Percentiles rank a stretch among this genome's conserved stretches.
Evolutionary conservation across 1,140 invertebrate species (phyloP).

Genomic region (Thaumetopoea pityocampa): DNA sequence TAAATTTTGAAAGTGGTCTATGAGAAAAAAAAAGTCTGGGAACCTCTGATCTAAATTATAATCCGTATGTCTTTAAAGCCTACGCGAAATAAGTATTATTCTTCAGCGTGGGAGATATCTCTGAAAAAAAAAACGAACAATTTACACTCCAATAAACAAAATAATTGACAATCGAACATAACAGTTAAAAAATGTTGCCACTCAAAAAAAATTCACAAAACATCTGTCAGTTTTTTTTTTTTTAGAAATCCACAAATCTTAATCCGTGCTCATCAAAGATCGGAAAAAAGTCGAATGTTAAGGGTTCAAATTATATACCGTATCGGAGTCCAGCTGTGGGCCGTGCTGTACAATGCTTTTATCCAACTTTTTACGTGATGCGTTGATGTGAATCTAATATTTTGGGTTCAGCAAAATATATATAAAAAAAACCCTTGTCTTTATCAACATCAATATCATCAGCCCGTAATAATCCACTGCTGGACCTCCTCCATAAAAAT

Average conservation of each 20-base stretch:
- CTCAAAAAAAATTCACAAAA: conserved; percentile 16
- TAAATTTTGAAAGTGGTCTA: no score
- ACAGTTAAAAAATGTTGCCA: conserved; percentile 2
- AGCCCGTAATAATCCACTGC: no score
- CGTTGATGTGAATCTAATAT: conserved; percentile 25
- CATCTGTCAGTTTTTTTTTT: conserved; percentile 21
- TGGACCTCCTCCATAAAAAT: no score
- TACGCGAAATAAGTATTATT: no score
- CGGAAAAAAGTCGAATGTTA: conserved; percentile 33
- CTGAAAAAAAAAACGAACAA: neutral
- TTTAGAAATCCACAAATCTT: conserved; percentile 19
- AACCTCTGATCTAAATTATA: no score
- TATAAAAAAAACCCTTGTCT: no score
- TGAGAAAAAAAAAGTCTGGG: no score
- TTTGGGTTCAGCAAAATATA: conserved; percentile 24
- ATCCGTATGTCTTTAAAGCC: no score
- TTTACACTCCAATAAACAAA: neutral
- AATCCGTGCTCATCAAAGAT: conserved; percentile 42
- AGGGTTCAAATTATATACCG: conserved; percentile 45
- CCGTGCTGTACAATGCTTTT: no score
- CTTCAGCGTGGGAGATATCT: no score
- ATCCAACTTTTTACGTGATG: conserved; percentile 40
- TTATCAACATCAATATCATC: no score
- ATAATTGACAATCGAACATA: conserved; percentile 13
- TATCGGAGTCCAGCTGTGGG: no score